Evolutionary conservation across 2,797 vertebrate genomes (phyloP), one percentile per base, ranked within the genome.

Genomic region (Trichosurus vulpecula): DNA sequence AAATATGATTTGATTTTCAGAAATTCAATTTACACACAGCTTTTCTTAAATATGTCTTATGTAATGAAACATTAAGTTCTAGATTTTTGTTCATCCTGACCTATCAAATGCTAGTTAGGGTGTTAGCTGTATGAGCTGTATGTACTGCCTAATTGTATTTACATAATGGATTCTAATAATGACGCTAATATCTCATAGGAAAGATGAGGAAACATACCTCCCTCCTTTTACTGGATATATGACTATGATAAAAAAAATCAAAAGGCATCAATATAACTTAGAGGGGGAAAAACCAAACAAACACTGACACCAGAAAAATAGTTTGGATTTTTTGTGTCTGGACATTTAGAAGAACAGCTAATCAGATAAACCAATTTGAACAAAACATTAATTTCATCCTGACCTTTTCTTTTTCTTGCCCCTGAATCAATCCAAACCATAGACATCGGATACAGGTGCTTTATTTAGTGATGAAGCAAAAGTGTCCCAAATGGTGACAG

Each of bases 401-500:
- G 51, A 94, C 74, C 74, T 90, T 93, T 35, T n/a, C 53, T 92
- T 96, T 92, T 93, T 61, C 51, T 95, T 56, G 61, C 47, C 96
- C 92, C 94, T 13, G 14, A 94, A 53, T 93, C 11, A 4, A 96
- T 93, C 90, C 51, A 92, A 95, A 94, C 91, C 90, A 55, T 93
- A 93, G 9, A 9, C 56, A 6, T 51, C 51, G 93, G 92, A 74
- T 81, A n/a, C 19, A 93, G 57, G 58, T 93, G 41, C 31, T 91
- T 95, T 94, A 90, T 95, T 95, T 94, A 95, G 91, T 90, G 95
- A 91, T 56, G 96, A 94, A 41, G 94, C 47, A 27, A 89, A 97
- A 95, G 51, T 54, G 52, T 95, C 96, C 90, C 66, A 94, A 97
- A 97, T 56, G 93, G 61, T 51, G 56, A 92, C 55, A 95, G 90